These are phyloP conservation scores for Brachypalpus laphriformis DNA, from an alignment of 2,888 invertebrate genomes.

Conservation along the genomic window DNA sequence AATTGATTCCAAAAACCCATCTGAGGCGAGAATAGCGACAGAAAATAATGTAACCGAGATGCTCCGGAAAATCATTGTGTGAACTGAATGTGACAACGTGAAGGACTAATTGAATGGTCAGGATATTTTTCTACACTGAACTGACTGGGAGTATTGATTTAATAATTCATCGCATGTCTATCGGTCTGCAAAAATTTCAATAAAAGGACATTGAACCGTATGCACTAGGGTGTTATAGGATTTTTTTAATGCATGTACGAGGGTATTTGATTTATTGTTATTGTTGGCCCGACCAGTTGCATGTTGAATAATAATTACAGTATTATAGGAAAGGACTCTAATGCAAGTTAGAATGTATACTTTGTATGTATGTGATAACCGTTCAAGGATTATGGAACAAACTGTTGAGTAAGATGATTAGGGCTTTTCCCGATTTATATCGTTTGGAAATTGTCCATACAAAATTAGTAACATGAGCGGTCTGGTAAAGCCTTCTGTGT, in stretches of 20 bases:
- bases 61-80: slow-evolving; percentile 31
- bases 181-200: slow-evolving; percentile 13
- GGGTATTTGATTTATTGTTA: neutral
- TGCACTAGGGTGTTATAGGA: neutral
- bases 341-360: no score
- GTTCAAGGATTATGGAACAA: no score
- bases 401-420: no score
- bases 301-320: slow-evolving; percentile 30
- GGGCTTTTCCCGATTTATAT: no score
- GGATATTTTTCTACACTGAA: slow-evolving; percentile 24
- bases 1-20: slow-evolving; percentile 11
- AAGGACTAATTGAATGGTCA: slow-evolving; percentile 48
- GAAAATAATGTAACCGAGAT: slow-evolving; percentile 6
- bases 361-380: no score
- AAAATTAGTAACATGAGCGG: no score
- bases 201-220: slow-evolving; percentile 64
- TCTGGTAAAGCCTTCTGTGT: no score
- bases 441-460: no score
- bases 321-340: no score
- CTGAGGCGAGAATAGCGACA: neutral
- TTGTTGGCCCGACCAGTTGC: slow-evolving; percentile 27
- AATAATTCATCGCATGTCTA: slow-evolving; percentile 58
- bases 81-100: slow-evolving; percentile 27
- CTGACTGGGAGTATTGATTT: slow-evolving; percentile 43
- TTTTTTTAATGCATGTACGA: slow-evolving; percentile 9